Evolutionary conservation across 2,113 vertebrate genomes (phyloP).

Genomic region (Burhinus bistriatus): DNA sequence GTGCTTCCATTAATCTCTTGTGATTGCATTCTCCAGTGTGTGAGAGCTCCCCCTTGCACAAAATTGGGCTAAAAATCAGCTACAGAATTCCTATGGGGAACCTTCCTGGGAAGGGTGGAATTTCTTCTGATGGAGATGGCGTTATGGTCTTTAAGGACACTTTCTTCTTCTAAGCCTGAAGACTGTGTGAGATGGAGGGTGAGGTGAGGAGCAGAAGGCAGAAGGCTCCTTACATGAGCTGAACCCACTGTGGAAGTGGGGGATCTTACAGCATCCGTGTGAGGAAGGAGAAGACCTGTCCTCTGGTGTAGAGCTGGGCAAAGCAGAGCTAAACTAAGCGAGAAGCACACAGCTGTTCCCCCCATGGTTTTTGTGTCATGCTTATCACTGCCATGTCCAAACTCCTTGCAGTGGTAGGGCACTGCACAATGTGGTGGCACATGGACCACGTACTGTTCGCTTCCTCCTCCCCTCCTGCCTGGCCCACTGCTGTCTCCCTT

Average conservation of each 20-base stretch:
- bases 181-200: not conserved
- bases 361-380: not conserved
- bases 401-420: not conserved
- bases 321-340: not conserved
- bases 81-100: not conserved
- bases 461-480: not conserved
- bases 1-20: constrained; percentile 1
- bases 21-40: not conserved
- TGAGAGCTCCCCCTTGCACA: not conserved
- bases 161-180: not conserved
- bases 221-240: not conserved
- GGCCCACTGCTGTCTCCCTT: not conserved
- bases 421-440: fast-evolving
- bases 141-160: not conserved
- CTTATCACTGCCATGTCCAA: not conserved
- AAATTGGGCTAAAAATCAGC: not conserved
- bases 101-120: not conserved
- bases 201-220: not conserved
- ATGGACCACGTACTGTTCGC: fast-evolving
- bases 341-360: not conserved
- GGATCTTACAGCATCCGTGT: not conserved
- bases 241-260: fast-evolving
- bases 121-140: not conserved
- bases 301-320: not conserved
- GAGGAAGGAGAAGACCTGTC: no score